These are phyloP conservation scores for Styela plicata DNA, from an alignment of 23 tunicate genomes.

Conservation along the genomic window DNA sequence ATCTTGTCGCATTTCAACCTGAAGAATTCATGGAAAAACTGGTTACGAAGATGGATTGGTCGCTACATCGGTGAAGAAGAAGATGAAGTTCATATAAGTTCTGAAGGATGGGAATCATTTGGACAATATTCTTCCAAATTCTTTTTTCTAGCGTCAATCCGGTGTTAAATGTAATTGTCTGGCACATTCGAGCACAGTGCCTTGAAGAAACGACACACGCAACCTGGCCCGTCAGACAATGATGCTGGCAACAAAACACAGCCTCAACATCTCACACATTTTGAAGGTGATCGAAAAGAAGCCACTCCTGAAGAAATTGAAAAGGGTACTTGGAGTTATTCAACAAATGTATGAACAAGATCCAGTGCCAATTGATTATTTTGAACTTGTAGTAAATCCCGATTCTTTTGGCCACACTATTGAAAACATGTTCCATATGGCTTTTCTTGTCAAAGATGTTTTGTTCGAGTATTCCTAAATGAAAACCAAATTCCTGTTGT, in stretches of 20 bases:
- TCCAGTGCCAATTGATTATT: conserved; percentile 72
- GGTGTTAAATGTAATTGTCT: conserved; percentile 60
- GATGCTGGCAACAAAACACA: conserved; percentile 30
- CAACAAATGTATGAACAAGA: conserved; percentile 42
- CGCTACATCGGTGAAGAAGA: conserved; percentile 31
- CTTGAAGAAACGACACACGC: background rate
- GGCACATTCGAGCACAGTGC: conserved; percentile 42
- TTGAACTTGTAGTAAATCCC: conserved; percentile 82
- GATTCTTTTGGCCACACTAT: conserved; percentile 73
- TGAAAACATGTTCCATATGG: conserved; percentile 77
- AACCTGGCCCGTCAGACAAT: conserved; percentile 23
- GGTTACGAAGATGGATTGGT: conserved; percentile 34
- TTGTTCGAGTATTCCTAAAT: conserved; percentile 52
- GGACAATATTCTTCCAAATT: conserved; percentile 37
- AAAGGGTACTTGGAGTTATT: conserved; percentile 54
- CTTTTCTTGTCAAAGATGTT: conserved; percentile 82
- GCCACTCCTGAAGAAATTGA: conserved; percentile 92
- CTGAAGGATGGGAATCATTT: conserved; percentile 46
- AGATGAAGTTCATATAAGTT: conserved; percentile 49
- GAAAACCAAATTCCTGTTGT: conserved; percentile 81
- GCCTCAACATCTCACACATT: conserved; percentile 71
- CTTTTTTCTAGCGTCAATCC: conserved; percentile 70
- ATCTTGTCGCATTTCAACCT: conserved; percentile 79
- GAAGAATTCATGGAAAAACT: conserved; percentile 83
- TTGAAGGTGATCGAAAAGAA: conserved; percentile 57